A percentile compares a stretch with the other conserved stretches of the same genome.
Evolutionary conservation across 2,797 vertebrate genomes (phyloP).

Genomic region (Macropus fuliginosus): DNA sequence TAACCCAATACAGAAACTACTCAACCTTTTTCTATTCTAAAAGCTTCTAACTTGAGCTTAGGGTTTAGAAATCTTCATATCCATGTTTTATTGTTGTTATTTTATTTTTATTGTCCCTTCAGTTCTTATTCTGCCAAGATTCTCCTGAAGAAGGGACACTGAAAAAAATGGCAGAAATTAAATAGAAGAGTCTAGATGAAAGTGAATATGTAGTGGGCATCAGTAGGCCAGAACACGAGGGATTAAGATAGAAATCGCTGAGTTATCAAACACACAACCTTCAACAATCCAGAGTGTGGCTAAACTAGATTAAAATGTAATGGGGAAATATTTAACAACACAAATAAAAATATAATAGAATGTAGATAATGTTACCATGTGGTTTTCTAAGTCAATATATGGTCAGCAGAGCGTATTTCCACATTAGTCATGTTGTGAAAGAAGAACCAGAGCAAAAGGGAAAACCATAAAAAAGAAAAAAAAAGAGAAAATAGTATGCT

Average conservation of each 20-base stretch:
- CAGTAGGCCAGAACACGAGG: not conserved
- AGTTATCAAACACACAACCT: not conserved
- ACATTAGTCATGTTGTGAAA: too few species aligned
- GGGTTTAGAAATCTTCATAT: not conserved
- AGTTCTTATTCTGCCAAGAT: not conserved
- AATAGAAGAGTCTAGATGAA: not conserved
- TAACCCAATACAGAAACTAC: not conserved
- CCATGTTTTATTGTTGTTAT: not conserved
- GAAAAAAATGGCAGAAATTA: not conserved
- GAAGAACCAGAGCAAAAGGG: too few species aligned
- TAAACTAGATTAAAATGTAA: not conserved
- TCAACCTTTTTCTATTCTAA: not conserved
- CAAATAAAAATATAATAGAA: not conserved
- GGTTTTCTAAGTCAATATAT: not conserved
- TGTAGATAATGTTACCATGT: not conserved
- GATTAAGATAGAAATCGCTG: not conserved
- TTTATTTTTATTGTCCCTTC: not conserved
- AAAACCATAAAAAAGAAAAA: too few species aligned
- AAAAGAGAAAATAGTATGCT: too few species aligned
- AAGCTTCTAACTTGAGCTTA: not conserved
- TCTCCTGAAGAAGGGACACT: not conserved
- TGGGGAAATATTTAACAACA: not conserved
- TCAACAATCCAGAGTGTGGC: not conserved
- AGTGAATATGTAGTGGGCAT: not conserved
- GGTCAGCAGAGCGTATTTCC: not conserved